phyloP scores from a whole-genome alignment of 2,113 vertebrate genomes.

The Gracilinanus agilis region DNA sequence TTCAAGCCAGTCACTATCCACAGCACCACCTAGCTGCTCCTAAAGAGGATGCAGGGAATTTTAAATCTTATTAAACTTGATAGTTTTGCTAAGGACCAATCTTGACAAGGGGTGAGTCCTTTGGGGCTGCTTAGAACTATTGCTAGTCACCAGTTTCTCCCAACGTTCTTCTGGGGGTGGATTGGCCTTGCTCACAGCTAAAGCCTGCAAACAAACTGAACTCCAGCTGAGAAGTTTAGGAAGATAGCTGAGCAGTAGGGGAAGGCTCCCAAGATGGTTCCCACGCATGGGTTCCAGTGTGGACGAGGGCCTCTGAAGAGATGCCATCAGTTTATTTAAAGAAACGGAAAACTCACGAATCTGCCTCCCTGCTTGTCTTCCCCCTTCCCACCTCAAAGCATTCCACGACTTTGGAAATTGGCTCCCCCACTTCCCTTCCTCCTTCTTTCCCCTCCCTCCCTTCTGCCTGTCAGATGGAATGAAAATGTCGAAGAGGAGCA shows the following conservation, averaged over 20 bases:
- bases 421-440: not conserved
- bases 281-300: not conserved
- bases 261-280: not conserved
- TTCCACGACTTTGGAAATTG: not conserved
- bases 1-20: not conserved
- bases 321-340: not conserved
- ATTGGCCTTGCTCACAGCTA: not conserved
- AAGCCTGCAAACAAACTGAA: not conserved
- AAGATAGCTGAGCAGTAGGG: not conserved
- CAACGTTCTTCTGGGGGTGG: not conserved
- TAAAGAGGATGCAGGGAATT: not conserved
- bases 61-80: not conserved
- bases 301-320: not conserved
- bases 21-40: not conserved
- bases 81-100: not conserved
- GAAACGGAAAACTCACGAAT: not conserved
- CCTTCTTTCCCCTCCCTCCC: not conserved
- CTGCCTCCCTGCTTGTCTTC: not conserved
- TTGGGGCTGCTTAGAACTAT: not conserved
- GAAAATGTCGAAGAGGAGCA: not conserved
- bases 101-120: not conserved
- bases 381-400: slow-evolving; percentile 2
- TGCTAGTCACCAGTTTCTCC: not conserved
- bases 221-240: not conserved
- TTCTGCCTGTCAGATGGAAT: not conserved